Evolutionary conservation across 1,140 invertebrate genomes (phyloP).

Genomic region (Odontomachus brunneus): DNA sequence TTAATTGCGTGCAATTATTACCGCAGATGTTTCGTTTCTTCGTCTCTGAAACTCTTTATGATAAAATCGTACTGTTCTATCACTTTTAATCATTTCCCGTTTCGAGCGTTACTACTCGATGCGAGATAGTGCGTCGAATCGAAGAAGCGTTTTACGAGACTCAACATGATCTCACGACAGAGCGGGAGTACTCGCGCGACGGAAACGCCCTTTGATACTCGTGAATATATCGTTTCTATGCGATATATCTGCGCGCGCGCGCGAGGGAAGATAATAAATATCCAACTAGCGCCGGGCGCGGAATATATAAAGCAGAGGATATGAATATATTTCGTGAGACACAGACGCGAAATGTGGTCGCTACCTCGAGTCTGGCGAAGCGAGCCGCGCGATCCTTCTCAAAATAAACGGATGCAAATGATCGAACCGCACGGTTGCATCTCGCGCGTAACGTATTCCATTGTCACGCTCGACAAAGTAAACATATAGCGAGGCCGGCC

Average conservation of each 20-base stretch:
- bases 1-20: constrained; percentile 14
- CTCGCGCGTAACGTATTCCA: constrained; percentile 41
- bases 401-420: constrained; percentile 61
- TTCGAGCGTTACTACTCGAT: too few relatives aligned
- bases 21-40: background rate
- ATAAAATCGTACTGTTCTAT: background rate
- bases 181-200: background rate
- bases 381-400: constrained; percentile 43
- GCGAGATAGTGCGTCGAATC: too few relatives aligned
- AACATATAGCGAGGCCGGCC: constrained; percentile 27
- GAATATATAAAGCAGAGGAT: constrained; percentile 40
- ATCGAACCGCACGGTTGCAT: constrained; percentile 52
- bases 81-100: background rate
- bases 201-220: too few relatives aligned
- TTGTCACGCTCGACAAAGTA: constrained; percentile 54
- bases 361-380: constrained; percentile 11
- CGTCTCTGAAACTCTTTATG: background rate
- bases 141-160: background rate
- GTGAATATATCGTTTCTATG: too few relatives aligned
- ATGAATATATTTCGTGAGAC: constrained; percentile 52
- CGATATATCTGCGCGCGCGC: too few relatives aligned
- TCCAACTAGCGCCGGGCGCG: constrained; percentile 3
- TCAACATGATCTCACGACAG: background rate
- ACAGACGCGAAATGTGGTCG: constrained; percentile 18
- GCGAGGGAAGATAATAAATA: constrained; percentile 44